Evolutionary conservation across 2,113 vertebrate genomes (phyloP).

Genomic region (Aviceda subcristata): DNA sequence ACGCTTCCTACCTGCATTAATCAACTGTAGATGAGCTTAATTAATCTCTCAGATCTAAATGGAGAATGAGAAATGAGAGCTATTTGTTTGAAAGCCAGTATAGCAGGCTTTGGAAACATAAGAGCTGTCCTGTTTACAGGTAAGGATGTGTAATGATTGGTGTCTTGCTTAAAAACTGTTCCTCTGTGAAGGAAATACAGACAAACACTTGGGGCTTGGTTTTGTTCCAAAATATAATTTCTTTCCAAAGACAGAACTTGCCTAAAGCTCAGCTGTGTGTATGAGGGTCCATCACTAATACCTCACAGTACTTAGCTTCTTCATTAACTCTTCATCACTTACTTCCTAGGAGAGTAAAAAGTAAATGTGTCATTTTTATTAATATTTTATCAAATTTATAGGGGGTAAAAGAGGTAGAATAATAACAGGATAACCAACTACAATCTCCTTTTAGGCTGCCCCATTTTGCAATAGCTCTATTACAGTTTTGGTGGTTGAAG

Average conservation of each 20-base stretch:
- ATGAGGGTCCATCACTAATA: neutral
- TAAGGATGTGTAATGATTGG: neutral
- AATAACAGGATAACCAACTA: neutral
- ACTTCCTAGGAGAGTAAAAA: neutral
- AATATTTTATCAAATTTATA: neutral
- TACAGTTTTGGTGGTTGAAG: neutral
- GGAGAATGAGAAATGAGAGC: constrained; percentile 25
- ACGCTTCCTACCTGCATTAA: constrained; percentile 58
- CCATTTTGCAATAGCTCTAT: neutral
- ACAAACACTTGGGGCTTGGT: neutral
- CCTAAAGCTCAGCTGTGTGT: neutral
- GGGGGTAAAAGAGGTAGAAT: neutral
- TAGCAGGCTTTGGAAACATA: neutral
- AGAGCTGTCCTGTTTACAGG: constrained; percentile 19
- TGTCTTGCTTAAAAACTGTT: constrained; percentile 8
- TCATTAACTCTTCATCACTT: neutral
- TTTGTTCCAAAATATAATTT: neutral
- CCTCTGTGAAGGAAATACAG: neutral
- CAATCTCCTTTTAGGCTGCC: neutral
- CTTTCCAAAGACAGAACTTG: neutral
- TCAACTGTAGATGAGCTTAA: constrained; percentile 54
- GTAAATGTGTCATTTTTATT: neutral
- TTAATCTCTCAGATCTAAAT: constrained; percentile 60
- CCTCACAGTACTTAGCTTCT: neutral
- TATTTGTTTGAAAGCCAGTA: constrained; percentile 26